phyloP scores from a whole-genome alignment of 2,113 vertebrate genomes.

The Trochalopteron elliotii region DNA sequence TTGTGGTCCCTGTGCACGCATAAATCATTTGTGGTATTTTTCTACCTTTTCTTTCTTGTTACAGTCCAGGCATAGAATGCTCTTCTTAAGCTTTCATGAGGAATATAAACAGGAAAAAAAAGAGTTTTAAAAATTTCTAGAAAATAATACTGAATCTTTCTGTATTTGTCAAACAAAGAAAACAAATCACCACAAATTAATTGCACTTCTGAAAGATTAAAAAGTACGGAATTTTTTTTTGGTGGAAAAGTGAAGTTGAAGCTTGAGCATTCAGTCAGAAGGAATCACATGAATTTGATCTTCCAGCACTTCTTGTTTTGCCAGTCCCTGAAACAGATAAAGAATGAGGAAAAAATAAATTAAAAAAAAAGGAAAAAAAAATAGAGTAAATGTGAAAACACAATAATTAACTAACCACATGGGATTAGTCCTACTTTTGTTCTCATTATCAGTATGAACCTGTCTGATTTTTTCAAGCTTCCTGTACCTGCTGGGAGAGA shows the following conservation, averaged over 20 bases:
- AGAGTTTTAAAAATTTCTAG: background rate
- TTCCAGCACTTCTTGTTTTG: background rate
- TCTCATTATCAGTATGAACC: background rate
- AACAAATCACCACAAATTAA: background rate
- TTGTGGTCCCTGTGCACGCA: background rate
- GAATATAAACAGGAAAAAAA: background rate
- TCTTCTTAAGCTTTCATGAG: background rate
- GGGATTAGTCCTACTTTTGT: background rate
- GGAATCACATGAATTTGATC: background rate
- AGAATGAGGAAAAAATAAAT: background rate
- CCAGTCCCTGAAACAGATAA: background rate
- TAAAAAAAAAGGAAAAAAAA: rapidly evolving
- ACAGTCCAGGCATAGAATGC: background rate
- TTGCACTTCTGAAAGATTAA: background rate
- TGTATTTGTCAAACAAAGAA: background rate
- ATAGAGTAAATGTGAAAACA: background rate
- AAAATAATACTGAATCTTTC: background rate
- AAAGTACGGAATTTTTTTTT: background rate
- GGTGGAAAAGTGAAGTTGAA: background rate
- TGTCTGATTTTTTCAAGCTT: background rate
- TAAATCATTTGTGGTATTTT: background rate
- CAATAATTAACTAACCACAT: background rate
- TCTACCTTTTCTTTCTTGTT: background rate
- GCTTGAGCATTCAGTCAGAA: background rate
- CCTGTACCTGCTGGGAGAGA: background rate